Evolutionary conservation across 2,888 invertebrate genomes (phyloP).

Genomic region (Rotaria socialis): DNA sequence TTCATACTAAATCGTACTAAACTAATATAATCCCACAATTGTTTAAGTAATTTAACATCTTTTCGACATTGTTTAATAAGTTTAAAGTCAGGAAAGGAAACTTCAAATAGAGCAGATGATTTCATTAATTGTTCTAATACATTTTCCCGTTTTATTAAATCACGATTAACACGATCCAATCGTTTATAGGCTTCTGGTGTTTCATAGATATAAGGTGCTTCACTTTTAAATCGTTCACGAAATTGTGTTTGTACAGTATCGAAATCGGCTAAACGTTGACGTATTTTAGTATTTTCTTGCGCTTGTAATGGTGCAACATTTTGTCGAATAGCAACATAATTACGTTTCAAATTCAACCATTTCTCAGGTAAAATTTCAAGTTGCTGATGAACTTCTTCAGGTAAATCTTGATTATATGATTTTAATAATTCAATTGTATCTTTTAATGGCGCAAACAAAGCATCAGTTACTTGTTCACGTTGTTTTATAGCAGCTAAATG

Average conservation of each 20-base stretch:
- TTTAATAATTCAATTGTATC: conserved; percentile 86
- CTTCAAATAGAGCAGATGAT: conserved; percentile 87
- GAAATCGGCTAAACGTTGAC: conserved; percentile 78
- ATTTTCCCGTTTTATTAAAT: conserved; percentile 74
- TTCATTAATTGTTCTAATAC: conserved; percentile 80
- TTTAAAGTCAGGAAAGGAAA: conserved; percentile 87
- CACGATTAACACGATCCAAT: conserved; percentile 68
- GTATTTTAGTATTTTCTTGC: conserved; percentile 81
- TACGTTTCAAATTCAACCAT: conserved; percentile 88
- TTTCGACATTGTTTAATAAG: conserved; percentile 82
- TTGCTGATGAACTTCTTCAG: conserved; percentile 86
- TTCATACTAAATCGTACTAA: conserved; percentile 84
- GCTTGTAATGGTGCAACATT: conserved; percentile 90
- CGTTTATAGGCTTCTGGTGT: conserved; percentile 56
- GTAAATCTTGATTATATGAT: conserved; percentile 90
- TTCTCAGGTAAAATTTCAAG: conserved; percentile 79
- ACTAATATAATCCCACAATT: conserved; percentile 88
- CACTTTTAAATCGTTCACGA: conserved; percentile 75
- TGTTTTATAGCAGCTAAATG: conserved; percentile 86
- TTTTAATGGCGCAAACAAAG: conserved; percentile 88
- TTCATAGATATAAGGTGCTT: conserved; percentile 57
- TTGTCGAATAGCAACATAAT: conserved; percentile 82
- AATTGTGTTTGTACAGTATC: conserved; percentile 76
- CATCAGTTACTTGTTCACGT: conserved; percentile 77
- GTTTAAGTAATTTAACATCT: conserved; percentile 72